A percentile compares a stretch with the other conserved stretches of the same genome.
These are phyloP conservation scores for Neoniphon sammara DNA, from an alignment of 2,797 vertebrate species.

Conservation along the genomic window DNA sequence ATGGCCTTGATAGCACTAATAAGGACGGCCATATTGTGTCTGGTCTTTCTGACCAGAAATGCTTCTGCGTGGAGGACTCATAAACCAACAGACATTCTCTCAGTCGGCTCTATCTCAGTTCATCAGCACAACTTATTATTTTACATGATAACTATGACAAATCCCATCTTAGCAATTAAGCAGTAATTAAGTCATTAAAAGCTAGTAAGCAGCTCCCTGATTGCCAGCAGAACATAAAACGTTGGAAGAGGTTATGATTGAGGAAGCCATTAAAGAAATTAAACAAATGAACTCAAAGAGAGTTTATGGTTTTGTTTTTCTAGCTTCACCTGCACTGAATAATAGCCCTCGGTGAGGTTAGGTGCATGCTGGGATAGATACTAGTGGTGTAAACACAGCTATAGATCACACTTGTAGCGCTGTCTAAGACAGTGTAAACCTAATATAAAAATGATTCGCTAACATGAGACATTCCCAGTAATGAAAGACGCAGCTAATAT, in stretches of 20 bases:
- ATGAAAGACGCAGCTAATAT: slow-evolving; percentile 65
- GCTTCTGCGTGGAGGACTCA: not conserved
- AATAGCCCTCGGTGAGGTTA: not conserved
- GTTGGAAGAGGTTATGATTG: not conserved
- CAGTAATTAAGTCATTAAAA: slow-evolving; percentile 27
- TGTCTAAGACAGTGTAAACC: slow-evolving; percentile 30
- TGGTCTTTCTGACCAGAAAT: slow-evolving; percentile 21
- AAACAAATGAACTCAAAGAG: not conserved
- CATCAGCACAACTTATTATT: slow-evolving; percentile 20
- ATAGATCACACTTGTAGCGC: slow-evolving; percentile 23
- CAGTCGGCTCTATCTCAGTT: slow-evolving; percentile 26
- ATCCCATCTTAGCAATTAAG: slow-evolving; percentile 29
- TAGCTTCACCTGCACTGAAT: not conserved
- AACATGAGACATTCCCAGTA: slow-evolving; percentile 74
- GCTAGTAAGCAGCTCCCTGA: slow-evolving; percentile 27
- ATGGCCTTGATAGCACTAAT: slow-evolving; percentile 44
- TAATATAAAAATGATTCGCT: slow-evolving; percentile 2
- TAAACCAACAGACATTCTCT: slow-evolving; percentile 2
- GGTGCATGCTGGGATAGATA: not conserved
- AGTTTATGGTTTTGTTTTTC: not conserved
- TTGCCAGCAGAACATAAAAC: slow-evolving; percentile 28
- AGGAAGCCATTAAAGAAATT: not conserved
- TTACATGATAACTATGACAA: slow-evolving; percentile 1
- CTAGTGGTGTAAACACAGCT: slow-evolving; percentile 14
- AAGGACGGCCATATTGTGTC: slow-evolving; percentile 27